A percentile compares a stretch with the other conserved stretches of the same genome.
phyloP scores from a whole-genome alignment of 2,888 invertebrate genomes.

The Danaus chrysippus region DNA sequence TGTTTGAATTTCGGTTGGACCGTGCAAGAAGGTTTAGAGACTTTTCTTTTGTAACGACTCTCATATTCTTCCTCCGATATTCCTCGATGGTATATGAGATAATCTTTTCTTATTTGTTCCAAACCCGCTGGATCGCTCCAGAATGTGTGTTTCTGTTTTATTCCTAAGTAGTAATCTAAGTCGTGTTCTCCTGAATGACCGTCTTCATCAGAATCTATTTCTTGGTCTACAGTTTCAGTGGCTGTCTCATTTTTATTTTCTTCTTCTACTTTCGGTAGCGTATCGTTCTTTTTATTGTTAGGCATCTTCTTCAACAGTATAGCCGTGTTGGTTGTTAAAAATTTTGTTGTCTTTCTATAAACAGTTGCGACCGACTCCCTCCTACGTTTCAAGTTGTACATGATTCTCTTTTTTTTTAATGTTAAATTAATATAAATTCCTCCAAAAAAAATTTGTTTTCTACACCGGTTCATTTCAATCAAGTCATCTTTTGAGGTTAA shows the following conservation, averaged over 20 bases:
- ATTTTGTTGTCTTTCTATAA: slow-evolving; percentile 69
- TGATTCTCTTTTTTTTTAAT: slow-evolving; percentile 40
- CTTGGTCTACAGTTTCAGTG: slow-evolving; percentile 29
- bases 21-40: slow-evolving; percentile 43
- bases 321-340: slow-evolving; percentile 58
- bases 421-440: slow-evolving; percentile 38
- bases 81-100: slow-evolving; percentile 65
- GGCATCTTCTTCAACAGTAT: slow-evolving; percentile 61
- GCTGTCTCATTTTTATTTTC: slow-evolving; percentile 39
- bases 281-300: slow-evolving; percentile 51
- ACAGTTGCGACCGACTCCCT: slow-evolving; percentile 67
- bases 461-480: slow-evolving; percentile 39
- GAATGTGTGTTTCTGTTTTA: slow-evolving; percentile 59
- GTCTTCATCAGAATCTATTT: slow-evolving; percentile 41
- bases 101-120: slow-evolving; percentile 69
- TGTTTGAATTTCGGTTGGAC: slow-evolving; percentile 59
- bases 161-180: slow-evolving; percentile 67
- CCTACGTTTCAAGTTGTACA: slow-evolving; percentile 53
- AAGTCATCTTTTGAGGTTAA: slow-evolving; percentile 9
- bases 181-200: slow-evolving; percentile 62
- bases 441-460: slow-evolving; percentile 37
- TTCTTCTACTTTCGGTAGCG: slow-evolving; percentile 48
- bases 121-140: slow-evolving; percentile 66
- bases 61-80: slow-evolving; percentile 67
- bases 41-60: slow-evolving; percentile 45